Evolutionary conservation across 2,113 vertebrate genomes (phyloP).

Genomic region (Sylvietta virens): DNA sequence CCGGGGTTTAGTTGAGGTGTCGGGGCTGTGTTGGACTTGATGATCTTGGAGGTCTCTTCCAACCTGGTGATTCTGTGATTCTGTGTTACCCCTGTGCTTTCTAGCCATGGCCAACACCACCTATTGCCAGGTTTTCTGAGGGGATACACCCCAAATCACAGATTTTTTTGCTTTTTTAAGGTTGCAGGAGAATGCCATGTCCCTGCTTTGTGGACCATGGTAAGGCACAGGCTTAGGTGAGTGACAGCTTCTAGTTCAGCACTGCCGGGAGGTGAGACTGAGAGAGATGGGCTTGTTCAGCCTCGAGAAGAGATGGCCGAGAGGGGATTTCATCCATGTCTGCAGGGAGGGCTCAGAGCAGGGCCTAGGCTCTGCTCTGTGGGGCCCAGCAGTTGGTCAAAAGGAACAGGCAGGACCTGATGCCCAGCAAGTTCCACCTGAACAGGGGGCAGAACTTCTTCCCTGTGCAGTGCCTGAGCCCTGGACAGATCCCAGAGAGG

Average conservation of each 20-base stretch:
- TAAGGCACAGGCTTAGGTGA: not conserved
- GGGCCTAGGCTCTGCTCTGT: not conserved
- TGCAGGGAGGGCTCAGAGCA: not conserved
- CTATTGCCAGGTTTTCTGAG: not conserved
- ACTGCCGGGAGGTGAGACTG: not conserved
- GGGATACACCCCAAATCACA: not conserved
- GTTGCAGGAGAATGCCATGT: not conserved
- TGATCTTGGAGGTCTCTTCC: no score
- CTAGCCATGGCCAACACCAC: not conserved
- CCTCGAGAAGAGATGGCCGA: not conserved
- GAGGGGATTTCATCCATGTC: not conserved
- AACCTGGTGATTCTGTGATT: no score
- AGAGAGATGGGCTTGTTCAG: not conserved
- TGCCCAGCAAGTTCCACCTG: not conserved
- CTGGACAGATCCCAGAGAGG: not conserved
- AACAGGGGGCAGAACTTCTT: not conserved
- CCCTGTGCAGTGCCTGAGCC: fast-evolving
- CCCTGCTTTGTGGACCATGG: not conserved
- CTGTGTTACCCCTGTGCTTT: not conserved
- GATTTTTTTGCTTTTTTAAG: not conserved
- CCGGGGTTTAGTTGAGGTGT: no score
- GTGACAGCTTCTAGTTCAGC: not conserved
- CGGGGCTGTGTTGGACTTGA: no score
- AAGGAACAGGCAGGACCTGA: not conserved
- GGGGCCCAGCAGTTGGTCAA: fast-evolving